Evolutionary conservation across 2,113 vertebrate species (phyloP).

Genomic region (Callithrix jacchus): DNA sequence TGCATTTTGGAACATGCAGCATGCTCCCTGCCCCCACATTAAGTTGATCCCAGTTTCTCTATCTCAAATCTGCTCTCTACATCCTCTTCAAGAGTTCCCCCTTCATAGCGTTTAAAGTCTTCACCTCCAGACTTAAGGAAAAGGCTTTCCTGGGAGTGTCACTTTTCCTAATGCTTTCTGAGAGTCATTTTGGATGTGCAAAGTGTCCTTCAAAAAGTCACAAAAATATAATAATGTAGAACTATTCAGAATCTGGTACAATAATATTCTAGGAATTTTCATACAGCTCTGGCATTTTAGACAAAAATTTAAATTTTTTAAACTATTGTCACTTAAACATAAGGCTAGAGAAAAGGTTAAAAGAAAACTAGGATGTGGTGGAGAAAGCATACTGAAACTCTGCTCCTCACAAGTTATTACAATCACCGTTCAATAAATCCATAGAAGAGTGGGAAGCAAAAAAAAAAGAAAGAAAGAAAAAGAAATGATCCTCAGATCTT

Average conservation of each 20-base stretch:
- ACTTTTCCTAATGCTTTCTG: background rate
- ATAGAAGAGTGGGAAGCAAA: background rate
- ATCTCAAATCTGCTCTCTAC: background rate
- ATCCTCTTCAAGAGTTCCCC: background rate
- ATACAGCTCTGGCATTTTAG: background rate
- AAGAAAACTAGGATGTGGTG: background rate
- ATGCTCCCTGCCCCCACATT: fast-evolving
- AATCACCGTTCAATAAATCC: background rate
- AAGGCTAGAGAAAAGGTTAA: background rate
- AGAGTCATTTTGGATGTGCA: background rate
- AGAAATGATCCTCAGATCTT: background rate
- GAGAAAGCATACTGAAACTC: background rate
- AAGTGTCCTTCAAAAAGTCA: background rate
- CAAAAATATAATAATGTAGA: background rate
- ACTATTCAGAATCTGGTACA: background rate
- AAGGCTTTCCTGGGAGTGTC: background rate
- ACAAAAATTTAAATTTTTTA: background rate
- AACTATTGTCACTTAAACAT: background rate
- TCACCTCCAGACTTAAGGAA: background rate
- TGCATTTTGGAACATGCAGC: background rate
- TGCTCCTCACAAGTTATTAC: background rate
- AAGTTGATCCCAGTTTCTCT: background rate
- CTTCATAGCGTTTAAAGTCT: background rate
- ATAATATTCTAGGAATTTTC: background rate
- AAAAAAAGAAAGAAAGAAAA: background rate